Evolutionary conservation across 1,140 invertebrate genomes (phyloP), one percentile per base, ranked within the genome.

Genomic region (Hypsibius dujardini): DNA sequence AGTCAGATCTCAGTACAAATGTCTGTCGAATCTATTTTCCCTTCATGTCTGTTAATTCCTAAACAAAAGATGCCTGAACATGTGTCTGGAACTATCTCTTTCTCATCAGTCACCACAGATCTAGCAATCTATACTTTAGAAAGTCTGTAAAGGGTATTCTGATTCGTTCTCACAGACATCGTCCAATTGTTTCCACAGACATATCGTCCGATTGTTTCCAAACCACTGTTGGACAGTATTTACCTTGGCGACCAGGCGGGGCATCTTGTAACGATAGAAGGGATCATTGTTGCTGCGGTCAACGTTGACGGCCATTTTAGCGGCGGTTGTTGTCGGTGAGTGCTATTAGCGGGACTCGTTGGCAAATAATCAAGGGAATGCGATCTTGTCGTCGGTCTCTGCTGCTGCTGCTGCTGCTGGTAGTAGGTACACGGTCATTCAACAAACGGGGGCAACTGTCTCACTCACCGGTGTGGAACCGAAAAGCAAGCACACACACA

Each of bases 231-330:
- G 28, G 28, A 28, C 28, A 28, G 28, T 28, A 28, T 73, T 72
- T 73, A 81, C 80, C 84, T 98, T 99, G 75, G 95, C 95, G 81
- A 91, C 86, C 75, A 99, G 87, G 72, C 91, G 86, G 72, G 96
- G 96, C 96, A 99, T 99, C 83, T 98, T 99, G 83, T 99, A 99
- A 74, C 96, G 92, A 83, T 99, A 99, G 83, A 98, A 99, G 75
- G 91, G 91, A 84, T 98, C 95, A 81, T 90, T 90, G 72, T 97
- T 90, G 79, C 86, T 90, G 74, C 94, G 88, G 81, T 98, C 98
- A 28, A 97, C 90, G 83, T 99, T 98, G 71, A 98, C 3, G 12
- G 62, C 45, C 62, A 67, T 67, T 12, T 12, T 67, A 3, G 62
- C 62, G 42, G 62, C 42, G 12, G 62, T 67, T 67, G 12, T 67